Evolutionary conservation across 2,113 vertebrate species (phyloP).

Genomic region (Sturnira hondurensis): DNA sequence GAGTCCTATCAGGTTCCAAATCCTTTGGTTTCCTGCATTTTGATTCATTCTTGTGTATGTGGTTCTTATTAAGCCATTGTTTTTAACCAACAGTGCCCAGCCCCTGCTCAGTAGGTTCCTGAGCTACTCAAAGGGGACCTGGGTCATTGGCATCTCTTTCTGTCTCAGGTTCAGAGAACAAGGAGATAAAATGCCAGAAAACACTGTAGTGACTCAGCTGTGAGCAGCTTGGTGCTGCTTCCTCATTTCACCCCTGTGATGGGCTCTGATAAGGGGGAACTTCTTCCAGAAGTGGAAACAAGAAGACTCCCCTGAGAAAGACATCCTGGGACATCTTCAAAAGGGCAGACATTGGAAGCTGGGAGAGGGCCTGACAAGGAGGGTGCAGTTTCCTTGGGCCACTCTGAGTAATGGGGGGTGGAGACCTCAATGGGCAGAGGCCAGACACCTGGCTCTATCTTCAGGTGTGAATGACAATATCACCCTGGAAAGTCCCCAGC

Average conservation of each 20-base stretch:
- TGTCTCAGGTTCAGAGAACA: background rate
- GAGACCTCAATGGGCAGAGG: background rate
- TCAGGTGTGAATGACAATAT: background rate
- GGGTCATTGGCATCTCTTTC: background rate
- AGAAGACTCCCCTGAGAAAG: background rate
- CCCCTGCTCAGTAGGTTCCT: background rate
- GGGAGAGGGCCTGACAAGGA: no score
- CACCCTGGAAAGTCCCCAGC: background rate
- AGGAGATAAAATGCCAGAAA: background rate
- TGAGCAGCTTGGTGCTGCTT: background rate
- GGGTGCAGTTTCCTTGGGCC: no score
- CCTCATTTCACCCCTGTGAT: background rate
- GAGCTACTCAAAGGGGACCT: background rate
- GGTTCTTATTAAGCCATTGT: background rate
- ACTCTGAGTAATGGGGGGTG: background rate
- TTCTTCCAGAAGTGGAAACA: background rate
- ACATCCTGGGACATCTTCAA: background rate
- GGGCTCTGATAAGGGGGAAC: background rate
- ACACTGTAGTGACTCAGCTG: background rate
- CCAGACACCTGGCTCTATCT: background rate
- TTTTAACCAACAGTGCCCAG: background rate
- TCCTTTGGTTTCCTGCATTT: background rate
- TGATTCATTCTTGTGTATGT: background rate
- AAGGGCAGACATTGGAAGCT: background rate
- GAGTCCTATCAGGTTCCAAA: background rate